Percentiles rank a stretch among this genome's conserved stretches.
Evolutionary conservation across 2,888 invertebrate species (phyloP).

Genomic region (Drosophila cracens): DNA sequence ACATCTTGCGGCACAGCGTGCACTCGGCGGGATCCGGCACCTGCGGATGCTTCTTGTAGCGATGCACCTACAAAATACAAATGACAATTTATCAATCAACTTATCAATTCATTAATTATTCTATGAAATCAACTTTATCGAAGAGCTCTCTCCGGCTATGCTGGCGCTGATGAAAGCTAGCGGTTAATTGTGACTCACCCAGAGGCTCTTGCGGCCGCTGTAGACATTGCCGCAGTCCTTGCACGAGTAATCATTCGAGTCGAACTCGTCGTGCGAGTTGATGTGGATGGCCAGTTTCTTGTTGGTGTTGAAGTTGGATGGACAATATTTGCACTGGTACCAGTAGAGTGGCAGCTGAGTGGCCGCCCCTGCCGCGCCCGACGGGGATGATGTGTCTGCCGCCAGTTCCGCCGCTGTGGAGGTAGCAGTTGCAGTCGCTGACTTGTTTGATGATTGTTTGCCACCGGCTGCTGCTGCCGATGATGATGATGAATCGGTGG

Average conservation of each 20-base stretch:
- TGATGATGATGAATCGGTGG: not conserved
- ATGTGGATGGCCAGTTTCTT: conserved; percentile 85
- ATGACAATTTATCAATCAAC: not conserved
- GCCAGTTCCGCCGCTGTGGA: conserved; percentile 28
- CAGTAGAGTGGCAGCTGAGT: conserved; percentile 79
- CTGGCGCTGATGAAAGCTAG: not conserved
- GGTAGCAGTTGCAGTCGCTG: conserved; percentile 11
- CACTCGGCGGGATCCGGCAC: conserved; percentile 84
- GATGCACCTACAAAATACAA: conserved; percentile 79
- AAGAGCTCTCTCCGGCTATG: not conserved
- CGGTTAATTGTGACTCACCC: conserved; percentile 74
- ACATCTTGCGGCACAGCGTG: conserved; percentile 83
- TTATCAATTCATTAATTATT: no score
- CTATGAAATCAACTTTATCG: not conserved
- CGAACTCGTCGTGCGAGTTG: conserved; percentile 85
- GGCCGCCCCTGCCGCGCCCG: conserved; percentile 1
- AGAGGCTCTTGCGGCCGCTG: conserved; percentile 84
- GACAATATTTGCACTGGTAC: conserved; percentile 85
- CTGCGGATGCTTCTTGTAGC: conserved; percentile 85
- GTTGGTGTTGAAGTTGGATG: conserved; percentile 85
- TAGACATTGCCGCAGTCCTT: conserved; percentile 85
- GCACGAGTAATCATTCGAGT: conserved; percentile 85
- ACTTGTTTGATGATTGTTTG: conserved; percentile 2
- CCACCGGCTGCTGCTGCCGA: not conserved
- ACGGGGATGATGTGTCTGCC: conserved; percentile 19